phyloP scores from a whole-genome alignment of 2,888 invertebrate species.

The Atrina japonica region DNA sequence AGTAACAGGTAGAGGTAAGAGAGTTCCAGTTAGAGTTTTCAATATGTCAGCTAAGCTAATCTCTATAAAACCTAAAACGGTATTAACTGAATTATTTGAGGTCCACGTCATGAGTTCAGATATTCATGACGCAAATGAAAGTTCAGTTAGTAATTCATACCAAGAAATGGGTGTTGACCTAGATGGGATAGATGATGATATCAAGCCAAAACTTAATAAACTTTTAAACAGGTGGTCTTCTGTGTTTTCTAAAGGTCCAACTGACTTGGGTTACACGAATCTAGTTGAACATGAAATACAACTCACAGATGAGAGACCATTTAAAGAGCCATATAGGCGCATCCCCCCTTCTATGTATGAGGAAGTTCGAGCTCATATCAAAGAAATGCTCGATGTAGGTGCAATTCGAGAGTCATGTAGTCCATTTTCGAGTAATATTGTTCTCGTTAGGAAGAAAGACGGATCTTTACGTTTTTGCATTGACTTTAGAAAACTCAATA shows the following conservation, averaged over 20 bases:
- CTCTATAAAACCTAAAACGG: conserved; percentile 20
- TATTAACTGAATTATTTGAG: conserved; percentile 10
- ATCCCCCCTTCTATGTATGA: too few species aligned
- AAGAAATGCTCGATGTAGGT: conserved; percentile 16
- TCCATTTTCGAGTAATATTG: conserved; percentile 34
- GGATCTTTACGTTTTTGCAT: conserved; percentile 34
- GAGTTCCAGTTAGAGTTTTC: conserved; percentile 29
- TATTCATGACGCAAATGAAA: conserved; percentile 3
- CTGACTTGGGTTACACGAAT: conserved; percentile 27
- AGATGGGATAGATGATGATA: background rate
- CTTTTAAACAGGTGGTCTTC: conserved; percentile 1
- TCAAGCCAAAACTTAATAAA: background rate
- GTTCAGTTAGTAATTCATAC: background rate
- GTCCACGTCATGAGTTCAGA: conserved; percentile 29
- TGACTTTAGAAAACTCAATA: conserved; percentile 27
- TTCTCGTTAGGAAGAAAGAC: conserved; percentile 36
- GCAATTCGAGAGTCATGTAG: conserved; percentile 24
- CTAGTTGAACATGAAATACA: conserved; percentile 24
- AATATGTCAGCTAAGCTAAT: conserved; percentile 37
- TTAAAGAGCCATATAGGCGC: too few species aligned
- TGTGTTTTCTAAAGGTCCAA: conserved; percentile 27
- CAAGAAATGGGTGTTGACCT: background rate
- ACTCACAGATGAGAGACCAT: conserved; percentile 17
- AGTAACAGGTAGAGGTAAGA: background rate
- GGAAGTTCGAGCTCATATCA: conserved; percentile 16